Base-by-base conservation (phyloP, 1,140 invertebrate species). In the Rhyacophila brunnea region DNA sequence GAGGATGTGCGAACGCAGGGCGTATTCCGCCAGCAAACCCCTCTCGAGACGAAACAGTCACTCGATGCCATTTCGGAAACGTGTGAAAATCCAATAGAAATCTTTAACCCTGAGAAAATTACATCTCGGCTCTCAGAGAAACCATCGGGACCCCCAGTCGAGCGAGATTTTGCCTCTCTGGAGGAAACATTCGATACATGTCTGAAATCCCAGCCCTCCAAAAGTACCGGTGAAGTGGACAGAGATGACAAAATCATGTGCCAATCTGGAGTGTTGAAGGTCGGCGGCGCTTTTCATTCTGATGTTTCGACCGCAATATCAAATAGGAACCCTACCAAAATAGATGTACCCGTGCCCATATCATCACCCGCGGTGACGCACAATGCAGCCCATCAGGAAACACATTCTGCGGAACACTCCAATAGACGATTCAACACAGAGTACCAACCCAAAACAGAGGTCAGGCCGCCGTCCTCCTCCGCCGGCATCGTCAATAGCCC, bases 321-420 rank as follows among this genome's bases (percentile, higher is more conserved):
- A 28, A 44, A 35, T 17, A 58, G 43, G 34, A 45, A 11, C 14
- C 10, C 48, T 17, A 44, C 55, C 6, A 58, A 58, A 38, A 51
- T 58, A 7, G 56, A 51, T 36, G 42, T 58, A n/a, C 56, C 56
- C 1, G 32, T 44, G 40, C 56, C 56, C 1, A 58, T 58, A 14
- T 34, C 47, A 13, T 58, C 56, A 15, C 56, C 56, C 6, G 47
- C 44, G 2, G 56, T 58, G 5, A 44, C 56, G 13, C 54, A 57
- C 18, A 48, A 38, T 13, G 19, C 19, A 13, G 35, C 13, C 11
- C 17, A 28, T n/a, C 54, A 48, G 14, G 54, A 57, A 23, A 11
- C 34, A 10, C 52, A 46, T 17, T 32, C 32, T 13, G 44, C 20
- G 6, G 20, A 32, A 3, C 36, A 14, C 6, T 10, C 38, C 15